Base-by-base conservation (phyloP, 1,140 invertebrate species). In the Cardiocondyla obscurior region DNA sequence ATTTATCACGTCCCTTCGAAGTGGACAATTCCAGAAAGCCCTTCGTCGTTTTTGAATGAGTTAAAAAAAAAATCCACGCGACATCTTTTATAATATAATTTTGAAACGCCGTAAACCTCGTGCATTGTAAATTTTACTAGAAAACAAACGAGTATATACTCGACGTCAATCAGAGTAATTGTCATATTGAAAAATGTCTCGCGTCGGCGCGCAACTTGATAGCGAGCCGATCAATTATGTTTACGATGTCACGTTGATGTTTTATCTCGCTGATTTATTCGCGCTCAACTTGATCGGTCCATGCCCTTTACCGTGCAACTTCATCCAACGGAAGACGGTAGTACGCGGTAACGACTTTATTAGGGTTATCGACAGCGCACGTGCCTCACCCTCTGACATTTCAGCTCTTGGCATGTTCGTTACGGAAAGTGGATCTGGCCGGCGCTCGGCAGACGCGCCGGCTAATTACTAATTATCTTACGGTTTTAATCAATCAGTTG, bases 371-470 rank as follows among this genome's bases (percentile, higher is more conserved):
- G 76, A 74, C 25, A 76, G 77, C 67, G 76, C 83, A 89, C 85
- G 86, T 87, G 85, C 81, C 64, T 83, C 74, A 84, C 81, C 88
- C 86, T 83, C 83, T 89, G 76, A 87, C 89, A 87, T 90, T 89
- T 89, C 70, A 85, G 83, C 77, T 87, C 84, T 73, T 82, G 42
- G n/a, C 82, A 46, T 51, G 81, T 62, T 85, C 77, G 76, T 81
- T 81, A 85, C 33, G 33, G 42, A 64, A 85, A 82, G 65, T 60
- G 39, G 72, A 39, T 33, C 72, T 19, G 49, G 19, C 8, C 64
- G 57, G 79, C 58, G 64, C 67, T 19, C 53, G 25, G 25, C 64
- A 46, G 19, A 57, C 82, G 39, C 51, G 44, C n/a, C 22, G 62
- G 46, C 74, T 84, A 86, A 89, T 88, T 89, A 57, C 84, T 86